Evolutionary conservation across 1,140 invertebrate genomes (phyloP), one percentile per base, ranked within the genome.

Genomic region (Dolichoris vasculosae): DNA sequence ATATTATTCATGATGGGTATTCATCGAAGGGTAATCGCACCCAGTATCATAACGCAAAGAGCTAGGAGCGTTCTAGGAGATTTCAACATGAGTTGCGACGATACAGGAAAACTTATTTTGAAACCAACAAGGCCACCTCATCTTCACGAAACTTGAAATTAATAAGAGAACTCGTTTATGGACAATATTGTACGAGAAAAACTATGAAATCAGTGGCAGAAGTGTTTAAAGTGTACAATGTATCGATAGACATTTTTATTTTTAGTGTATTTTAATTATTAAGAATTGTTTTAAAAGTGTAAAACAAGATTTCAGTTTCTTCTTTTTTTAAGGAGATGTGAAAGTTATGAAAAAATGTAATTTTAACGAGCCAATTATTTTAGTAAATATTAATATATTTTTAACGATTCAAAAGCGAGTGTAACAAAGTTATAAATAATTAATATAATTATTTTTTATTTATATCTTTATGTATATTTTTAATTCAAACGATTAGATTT

Each of bases 41-140:
- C 98, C 20, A 98, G 97, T 88, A 99, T 99, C 90, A 98, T 99
- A 88, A 98, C 98, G 6, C 96, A 97, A 2, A 94, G 98, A 86
- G 98, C 98, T 43, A 94, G 98, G 69, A 95, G 95, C 64, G 98
- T 99, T 0, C 95, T 99, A 43, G 96, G 96, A 55, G 98, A 99
- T 92, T 99, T 99, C 91, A 99, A 99, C 92, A 99, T 99, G 98
- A 99, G 97, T 73, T 99, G 98, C 94, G 98, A 99, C 93, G 98
- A 99, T 90, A 98, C 97, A 82, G 98, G 98, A 86, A 98, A 98
- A 93, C 93, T 98, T 26, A 98, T 98, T 87, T 92, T 98, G 0
- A 97, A 97, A 91, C 97, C 97, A 9, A 92, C 92, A 40, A 90
- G 92, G 88, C 91, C 92, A n/a, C 86, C 90, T 9, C 92, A 93